These are phyloP conservation scores for Dysdera silvatica DNA, from an alignment of 1,140 invertebrate genomes.

Conservation along the genomic window DNA sequence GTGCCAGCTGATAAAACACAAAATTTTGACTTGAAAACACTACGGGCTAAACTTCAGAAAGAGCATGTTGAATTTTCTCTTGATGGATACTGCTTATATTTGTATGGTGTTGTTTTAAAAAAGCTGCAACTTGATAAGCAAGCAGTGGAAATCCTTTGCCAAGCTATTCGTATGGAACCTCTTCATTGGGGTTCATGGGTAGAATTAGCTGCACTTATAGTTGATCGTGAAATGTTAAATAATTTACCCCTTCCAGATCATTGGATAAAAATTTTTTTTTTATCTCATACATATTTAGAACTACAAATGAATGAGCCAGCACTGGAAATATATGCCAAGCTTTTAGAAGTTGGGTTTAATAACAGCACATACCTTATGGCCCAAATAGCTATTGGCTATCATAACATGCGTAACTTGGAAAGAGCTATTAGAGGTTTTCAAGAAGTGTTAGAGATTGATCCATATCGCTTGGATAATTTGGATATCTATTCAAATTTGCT, in stretches of 20 bases:
- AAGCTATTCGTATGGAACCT: conserved; percentile 66
- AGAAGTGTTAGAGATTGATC: conserved; percentile 72
- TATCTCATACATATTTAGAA: conserved; percentile 82
- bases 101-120: conserved; percentile 85
- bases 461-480: conserved; percentile 86
- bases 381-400: conserved; percentile 83
- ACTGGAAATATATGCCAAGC: conserved; percentile 65
- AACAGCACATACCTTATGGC: conserved; percentile 83
- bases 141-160: conserved; percentile 66
- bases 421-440: conserved; percentile 77
- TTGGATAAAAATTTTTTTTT: conserved; percentile 92
- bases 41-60: conserved; percentile 41
- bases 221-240: conserved; percentile 58
- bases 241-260: conserved; percentile 65
- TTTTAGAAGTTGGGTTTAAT: conserved; percentile 70
- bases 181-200: conserved; percentile 89
- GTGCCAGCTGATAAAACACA: conserved; percentile 38
- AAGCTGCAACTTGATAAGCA: conserved; percentile 68
- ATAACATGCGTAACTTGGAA: conserved; percentile 88
- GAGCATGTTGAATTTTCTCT: conserved; percentile 47
- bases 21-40: conserved; percentile 40
- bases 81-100: conserved; percentile 80
- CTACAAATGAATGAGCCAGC: conserved; percentile 76
- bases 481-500: conserved; percentile 95
- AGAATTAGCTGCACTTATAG: conserved; percentile 76